Conservation (phyloP, 2,888 invertebrate species). For the Eremobia ochroleuca region DNA sequence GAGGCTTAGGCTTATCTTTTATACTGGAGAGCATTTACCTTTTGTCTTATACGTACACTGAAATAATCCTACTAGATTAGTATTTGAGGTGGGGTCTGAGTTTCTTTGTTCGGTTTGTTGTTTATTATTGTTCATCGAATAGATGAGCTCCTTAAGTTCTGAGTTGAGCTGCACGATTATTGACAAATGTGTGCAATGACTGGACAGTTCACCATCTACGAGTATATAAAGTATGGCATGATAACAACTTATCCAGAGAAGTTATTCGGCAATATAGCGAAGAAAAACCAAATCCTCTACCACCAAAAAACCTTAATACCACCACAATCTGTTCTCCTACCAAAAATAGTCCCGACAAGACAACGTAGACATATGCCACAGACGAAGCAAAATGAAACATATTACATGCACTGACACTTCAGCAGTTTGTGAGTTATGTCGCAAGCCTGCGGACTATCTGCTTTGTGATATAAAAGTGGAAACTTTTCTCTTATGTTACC, state of each 20-base stretch:
- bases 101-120: neutral
- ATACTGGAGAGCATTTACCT: slow-evolving; percentile 12
- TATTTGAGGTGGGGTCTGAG: neutral
- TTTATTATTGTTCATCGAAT: neutral
- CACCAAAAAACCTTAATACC: slow-evolving; percentile 6
- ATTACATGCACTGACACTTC: slow-evolving; percentile 61
- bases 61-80: slow-evolving; percentile 9
- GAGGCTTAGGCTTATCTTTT: slow-evolving; percentile 48
- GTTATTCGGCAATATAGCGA: neutral
- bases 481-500: slow-evolving; percentile 26
- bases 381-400: slow-evolving; percentile 55
- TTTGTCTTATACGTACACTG: slow-evolving; percentile 12
- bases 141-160: neutral
- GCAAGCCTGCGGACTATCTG: slow-evolving; percentile 37
- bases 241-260: neutral
- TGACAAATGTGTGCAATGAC: neutral
- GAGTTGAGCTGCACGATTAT: neutral
- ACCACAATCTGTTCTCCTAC: slow-evolving; percentile 18
- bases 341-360: slow-evolving; percentile 26
- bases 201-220: neutral
- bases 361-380: slow-evolving; percentile 34
- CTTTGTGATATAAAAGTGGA: slow-evolving; percentile 31
- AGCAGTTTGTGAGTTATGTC: slow-evolving; percentile 62
- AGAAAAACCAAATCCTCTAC: neutral
- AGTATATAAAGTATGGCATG: neutral